Evolutionary conservation across 2,113 vertebrate species (phyloP).

Genomic region (Pogonocichla stellata): DNA sequence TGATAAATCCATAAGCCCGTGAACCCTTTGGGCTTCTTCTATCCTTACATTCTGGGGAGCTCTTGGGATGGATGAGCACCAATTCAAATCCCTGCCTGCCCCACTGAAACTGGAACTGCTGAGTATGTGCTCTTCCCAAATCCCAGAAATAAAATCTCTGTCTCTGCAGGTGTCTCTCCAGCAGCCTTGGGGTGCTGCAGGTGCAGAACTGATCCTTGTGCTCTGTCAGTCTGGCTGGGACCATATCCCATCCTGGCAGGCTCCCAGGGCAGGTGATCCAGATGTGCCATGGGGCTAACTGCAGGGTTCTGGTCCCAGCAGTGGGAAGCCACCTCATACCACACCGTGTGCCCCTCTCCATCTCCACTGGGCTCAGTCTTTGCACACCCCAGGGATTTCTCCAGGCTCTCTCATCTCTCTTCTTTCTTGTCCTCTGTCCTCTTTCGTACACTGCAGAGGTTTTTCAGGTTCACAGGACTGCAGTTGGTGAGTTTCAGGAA

Average conservation of each 20-base stretch:
- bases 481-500: not conserved
- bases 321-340: not conserved
- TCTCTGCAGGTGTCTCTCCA: not conserved
- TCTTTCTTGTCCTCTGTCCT: not conserved
- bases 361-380: accelerated
- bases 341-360: accelerated
- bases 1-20: accelerated
- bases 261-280: not conserved
- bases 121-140: not conserved
- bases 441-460: not conserved
- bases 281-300: not conserved
- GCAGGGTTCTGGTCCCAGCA: accelerated
- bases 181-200: not conserved
- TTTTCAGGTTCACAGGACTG: not conserved
- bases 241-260: not conserved
- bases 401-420: not conserved
- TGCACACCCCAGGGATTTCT: not conserved
- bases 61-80: not conserved
- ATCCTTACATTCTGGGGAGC: not conserved
- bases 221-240: not conserved
- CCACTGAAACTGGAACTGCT: not conserved
- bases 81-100: not conserved
- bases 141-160: not conserved
- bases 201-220: accelerated
- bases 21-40: not conserved